phyloP scores from a whole-genome alignment of 2,113 vertebrate species.

The Lophotis ruficrista region DNA sequence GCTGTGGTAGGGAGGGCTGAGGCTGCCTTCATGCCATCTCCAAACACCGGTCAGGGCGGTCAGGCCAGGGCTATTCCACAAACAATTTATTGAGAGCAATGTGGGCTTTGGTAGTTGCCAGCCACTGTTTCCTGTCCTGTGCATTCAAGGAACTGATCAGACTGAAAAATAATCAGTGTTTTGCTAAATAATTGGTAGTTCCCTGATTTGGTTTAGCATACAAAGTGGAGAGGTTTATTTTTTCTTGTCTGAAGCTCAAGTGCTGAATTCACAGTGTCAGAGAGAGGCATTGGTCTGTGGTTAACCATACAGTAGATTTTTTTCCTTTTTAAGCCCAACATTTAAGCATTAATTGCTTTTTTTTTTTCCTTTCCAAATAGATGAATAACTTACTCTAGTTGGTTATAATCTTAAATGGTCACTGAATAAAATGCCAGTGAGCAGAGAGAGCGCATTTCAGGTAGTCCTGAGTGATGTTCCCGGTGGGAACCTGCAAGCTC shows the following conservation, averaged over 20 bases:
- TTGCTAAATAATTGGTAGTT: neutral
- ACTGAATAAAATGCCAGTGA: neutral
- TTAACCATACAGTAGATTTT: neutral
- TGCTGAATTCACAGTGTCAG: neutral
- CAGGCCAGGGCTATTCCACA: neutral
- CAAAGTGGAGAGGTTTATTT: neutral
- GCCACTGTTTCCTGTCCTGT: neutral
- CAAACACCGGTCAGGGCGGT: fast-evolving
- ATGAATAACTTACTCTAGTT: neutral
- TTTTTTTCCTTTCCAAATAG: neutral
- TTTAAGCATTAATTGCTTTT: neutral
- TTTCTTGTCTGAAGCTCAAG: neutral
- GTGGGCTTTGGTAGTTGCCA: neutral
- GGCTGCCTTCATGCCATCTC: neutral
- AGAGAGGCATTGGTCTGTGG: neutral
- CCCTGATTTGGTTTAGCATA: neutral
- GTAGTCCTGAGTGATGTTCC: neutral
- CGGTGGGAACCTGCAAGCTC: neutral
- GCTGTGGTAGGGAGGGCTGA: neutral
- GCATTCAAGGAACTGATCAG: neutral
- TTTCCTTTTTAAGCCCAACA: neutral
- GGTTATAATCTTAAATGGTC: neutral
- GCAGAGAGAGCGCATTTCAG: neutral
- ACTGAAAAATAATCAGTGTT: neutral
- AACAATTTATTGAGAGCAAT: neutral